A percentile compares a stretch with the other conserved stretches of the same genome.
Conservation (phyloP, 2,113 vertebrate species). For the Aptenodytes forsteri region DNA sequence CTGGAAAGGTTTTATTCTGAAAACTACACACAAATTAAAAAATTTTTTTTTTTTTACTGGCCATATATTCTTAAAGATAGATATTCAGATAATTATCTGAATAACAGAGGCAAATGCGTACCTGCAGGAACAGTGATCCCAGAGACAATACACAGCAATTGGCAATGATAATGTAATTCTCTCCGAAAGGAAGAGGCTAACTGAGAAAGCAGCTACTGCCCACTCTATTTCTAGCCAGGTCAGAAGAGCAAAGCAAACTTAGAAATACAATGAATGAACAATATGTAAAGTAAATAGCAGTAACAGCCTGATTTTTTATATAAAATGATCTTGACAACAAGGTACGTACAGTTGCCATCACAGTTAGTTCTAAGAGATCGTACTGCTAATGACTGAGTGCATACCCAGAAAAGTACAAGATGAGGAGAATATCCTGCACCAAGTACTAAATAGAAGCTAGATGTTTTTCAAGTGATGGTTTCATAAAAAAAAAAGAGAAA, state of each 20-base stretch:
- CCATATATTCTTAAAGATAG: neutral
- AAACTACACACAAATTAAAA: neutral
- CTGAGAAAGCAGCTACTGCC: neutral
- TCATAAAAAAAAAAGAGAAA: neutral
- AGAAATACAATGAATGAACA: neutral
- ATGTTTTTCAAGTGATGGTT: neutral
- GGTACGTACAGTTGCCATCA: neutral
- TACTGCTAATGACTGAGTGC: neutral
- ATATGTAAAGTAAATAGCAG: neutral
- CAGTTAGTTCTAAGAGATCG: neutral
- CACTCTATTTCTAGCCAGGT: neutral
- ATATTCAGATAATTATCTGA: neutral
- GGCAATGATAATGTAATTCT: neutral
- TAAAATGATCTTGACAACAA: neutral
- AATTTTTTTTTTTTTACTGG: neutral
- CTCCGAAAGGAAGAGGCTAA: neutral
- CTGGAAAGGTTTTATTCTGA: neutral
- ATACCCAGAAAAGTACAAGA: neutral
- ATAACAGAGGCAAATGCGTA: neutral
- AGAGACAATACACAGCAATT: neutral
- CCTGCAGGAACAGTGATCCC: neutral
- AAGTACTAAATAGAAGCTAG: neutral
- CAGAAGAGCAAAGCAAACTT: neutral
- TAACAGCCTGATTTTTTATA: neutral
- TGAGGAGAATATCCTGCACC: neutral